Percentiles rank a stretch among this genome's conserved stretches.
Conservation (phyloP, 1,140 invertebrate genomes). For the Drosophila trapezifrons region DNA sequence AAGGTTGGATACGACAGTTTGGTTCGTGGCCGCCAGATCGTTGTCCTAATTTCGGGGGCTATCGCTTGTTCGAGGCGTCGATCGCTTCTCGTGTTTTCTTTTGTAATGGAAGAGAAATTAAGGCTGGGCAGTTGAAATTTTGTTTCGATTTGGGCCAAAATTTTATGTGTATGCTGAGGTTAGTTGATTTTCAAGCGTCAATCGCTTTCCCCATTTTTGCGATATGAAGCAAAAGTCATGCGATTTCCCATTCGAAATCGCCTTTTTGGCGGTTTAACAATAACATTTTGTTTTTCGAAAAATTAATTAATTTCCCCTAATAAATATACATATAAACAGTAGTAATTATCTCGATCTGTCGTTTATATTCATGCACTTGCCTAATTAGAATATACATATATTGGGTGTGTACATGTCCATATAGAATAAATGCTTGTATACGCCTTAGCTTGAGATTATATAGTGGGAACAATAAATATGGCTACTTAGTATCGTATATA, state of each 20-base stretch:
- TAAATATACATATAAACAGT: background rate
- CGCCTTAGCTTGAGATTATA: constrained; percentile 63
- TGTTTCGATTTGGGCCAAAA: constrained; percentile 66
- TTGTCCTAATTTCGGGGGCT: background rate
- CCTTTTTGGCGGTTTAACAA: background rate
- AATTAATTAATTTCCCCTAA: background rate
- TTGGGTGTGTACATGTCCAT: constrained; percentile 50
- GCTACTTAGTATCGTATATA: constrained; percentile 30
- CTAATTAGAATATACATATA: constrained; percentile 32
- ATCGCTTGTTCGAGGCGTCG: constrained; percentile 10
- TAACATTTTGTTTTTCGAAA: too few species aligned
- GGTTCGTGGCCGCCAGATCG: background rate
- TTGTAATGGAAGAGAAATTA: constrained; percentile 59
- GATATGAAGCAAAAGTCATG: constrained; percentile 54
- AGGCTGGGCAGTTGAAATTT: constrained; percentile 73
- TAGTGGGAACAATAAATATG: constrained; percentile 64
- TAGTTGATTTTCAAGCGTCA: constrained; percentile 39
- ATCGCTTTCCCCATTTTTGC: constrained; percentile 13
- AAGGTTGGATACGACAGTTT: background rate
- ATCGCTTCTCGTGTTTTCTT: constrained; percentile 16
- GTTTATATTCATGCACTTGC: constrained; percentile 50
- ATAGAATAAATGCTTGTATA: constrained; percentile 81
- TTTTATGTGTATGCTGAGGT: constrained; percentile 55
- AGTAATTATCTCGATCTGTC: constrained; percentile 7
- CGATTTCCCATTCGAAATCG: constrained; percentile 3